Conservation (phyloP, 2,888 invertebrate genomes). For the Hirtodrosophila histrioides region DNA sequence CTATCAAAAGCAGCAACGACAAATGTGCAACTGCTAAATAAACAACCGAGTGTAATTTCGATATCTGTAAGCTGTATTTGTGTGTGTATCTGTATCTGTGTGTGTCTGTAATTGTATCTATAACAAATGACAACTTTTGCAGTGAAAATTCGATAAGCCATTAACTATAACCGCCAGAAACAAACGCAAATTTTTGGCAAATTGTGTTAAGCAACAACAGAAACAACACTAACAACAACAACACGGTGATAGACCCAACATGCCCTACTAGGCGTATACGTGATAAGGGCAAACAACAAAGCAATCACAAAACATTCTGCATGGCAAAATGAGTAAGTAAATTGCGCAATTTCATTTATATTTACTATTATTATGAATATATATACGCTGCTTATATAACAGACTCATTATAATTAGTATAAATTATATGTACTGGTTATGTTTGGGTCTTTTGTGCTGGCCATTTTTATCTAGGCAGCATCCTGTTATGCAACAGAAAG, state of each 20-base stretch:
- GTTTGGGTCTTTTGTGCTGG: too few relatives aligned
- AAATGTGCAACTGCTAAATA: constrained; percentile 38
- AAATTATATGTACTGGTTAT: too few relatives aligned
- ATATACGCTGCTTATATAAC: too few relatives aligned
- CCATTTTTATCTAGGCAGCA: too few relatives aligned
- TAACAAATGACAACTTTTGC: constrained; percentile 36
- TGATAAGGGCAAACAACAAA: constrained; percentile 42
- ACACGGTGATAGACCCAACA: constrained; percentile 33
- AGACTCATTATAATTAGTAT: too few relatives aligned
- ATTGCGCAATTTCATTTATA: not conserved
- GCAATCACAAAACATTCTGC: constrained; percentile 14
- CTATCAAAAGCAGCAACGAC: constrained; percentile 34
- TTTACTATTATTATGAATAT: not conserved
- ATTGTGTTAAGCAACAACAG: constrained; percentile 7
- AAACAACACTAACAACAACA: constrained; percentile 22
- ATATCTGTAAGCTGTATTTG: not conserved
- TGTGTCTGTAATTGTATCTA: constrained; percentile 13
- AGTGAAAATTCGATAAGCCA: constrained; percentile 22
- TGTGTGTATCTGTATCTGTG: constrained; percentile 2
- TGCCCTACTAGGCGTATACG: constrained; percentile 69
- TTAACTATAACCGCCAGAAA: constrained; percentile 11
- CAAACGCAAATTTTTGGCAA: constrained; percentile 16
- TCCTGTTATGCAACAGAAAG: too few relatives aligned
- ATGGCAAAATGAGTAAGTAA: constrained; percentile 67
- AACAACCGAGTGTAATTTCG: constrained; percentile 32